Evolutionary conservation across 2,113 vertebrate genomes (phyloP).

Genomic region (Plecturocebus donacophilus): DNA sequence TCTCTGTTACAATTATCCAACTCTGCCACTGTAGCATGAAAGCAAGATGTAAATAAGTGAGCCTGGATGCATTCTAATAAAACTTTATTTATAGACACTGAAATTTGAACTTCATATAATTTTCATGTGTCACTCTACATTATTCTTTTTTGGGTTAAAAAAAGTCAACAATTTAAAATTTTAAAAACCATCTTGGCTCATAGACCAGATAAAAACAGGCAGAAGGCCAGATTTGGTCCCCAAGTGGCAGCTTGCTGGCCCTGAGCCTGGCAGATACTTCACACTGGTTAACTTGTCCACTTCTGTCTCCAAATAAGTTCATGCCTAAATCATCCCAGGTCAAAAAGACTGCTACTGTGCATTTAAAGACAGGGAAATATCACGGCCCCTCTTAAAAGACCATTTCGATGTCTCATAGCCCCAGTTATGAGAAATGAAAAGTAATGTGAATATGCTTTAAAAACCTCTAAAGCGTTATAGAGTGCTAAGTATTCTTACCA

Average conservation of each 20-base stretch:
- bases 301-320: not conserved
- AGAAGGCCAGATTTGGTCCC: not conserved
- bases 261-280: not conserved
- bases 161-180: constrained; percentile 20
- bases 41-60: constrained; percentile 24
- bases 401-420: not conserved
- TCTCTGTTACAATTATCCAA: constrained; percentile 35
- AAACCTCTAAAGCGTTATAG: constrained; percentile 1
- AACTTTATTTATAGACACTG: constrained; percentile 24
- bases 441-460: constrained; percentile 31
- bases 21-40: constrained; percentile 31
- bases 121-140: constrained; percentile 4
- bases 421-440: constrained; percentile 37
- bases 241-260: not conserved
- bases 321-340: not conserved
- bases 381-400: not conserved
- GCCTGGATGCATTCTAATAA: constrained; percentile 41
- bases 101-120: constrained; percentile 28
- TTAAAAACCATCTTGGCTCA: not conserved
- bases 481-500: not conserved
- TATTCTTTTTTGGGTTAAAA: not conserved
- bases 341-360: not conserved
- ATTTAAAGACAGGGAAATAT: constrained; percentile 10
- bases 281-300: not conserved
- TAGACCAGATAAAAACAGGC: not conserved